Conservation (phyloP, 2,797 vertebrate species). For the Pogoniulus pusillus region DNA sequence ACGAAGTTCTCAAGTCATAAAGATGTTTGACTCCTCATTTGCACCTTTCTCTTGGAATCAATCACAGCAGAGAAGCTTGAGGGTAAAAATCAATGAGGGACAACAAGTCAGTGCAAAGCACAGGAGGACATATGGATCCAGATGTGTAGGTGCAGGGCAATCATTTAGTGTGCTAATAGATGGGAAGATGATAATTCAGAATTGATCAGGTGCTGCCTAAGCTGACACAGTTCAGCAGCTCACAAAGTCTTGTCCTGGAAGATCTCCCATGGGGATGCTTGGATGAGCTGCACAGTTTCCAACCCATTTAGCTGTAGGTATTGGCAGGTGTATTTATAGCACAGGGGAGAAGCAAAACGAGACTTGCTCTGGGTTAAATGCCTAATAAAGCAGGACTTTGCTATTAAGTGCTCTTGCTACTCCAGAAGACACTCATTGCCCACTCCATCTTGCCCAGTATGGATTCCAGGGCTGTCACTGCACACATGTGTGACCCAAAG, state of each 20-base stretch:
- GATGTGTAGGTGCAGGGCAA: neutral
- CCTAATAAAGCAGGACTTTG: neutral
- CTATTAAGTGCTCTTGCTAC: neutral
- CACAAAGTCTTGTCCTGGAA: neutral
- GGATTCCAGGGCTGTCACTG: neutral
- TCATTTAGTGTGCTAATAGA: constrained; percentile 2
- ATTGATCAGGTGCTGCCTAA: constrained; percentile 4
- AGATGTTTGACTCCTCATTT: constrained; percentile 51
- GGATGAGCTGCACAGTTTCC: neutral
- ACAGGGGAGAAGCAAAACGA: neutral
- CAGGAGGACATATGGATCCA: neutral
- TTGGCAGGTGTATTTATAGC: neutral
- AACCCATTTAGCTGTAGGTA: neutral
- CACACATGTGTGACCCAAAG: rapidly evolving
- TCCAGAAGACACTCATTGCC: neutral
- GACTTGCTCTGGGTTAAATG: neutral
- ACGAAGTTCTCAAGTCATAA: constrained; percentile 9
- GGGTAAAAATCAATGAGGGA: constrained; percentile 33
- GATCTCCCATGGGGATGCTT: neutral
- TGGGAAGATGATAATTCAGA: neutral
- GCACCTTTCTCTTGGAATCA: constrained; percentile 6
- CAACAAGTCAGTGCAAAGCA: neutral
- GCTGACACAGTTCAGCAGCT: neutral
- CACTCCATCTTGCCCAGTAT: rapidly evolving
- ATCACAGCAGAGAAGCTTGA: neutral